phyloP scores from a whole-genome alignment of 2,797 vertebrate genomes.

The Enteromius fasciolatus region DNA sequence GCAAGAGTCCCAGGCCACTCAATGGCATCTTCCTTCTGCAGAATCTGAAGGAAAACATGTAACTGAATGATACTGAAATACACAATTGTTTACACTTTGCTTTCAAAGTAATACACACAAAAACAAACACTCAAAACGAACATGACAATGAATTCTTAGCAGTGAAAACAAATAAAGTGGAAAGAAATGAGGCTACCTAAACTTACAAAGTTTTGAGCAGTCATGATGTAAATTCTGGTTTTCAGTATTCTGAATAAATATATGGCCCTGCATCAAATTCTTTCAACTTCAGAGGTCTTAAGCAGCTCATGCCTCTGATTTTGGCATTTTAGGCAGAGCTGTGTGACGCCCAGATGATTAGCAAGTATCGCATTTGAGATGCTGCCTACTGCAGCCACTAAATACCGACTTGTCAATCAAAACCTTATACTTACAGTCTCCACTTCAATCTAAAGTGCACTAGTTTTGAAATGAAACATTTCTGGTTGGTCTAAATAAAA shows the following conservation, averaged over 20 bases:
- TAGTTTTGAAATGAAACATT: neutral
- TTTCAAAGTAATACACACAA: constrained; percentile 31
- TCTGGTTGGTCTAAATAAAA: neutral
- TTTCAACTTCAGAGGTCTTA: neutral
- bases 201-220: constrained; percentile 53
- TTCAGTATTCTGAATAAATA: neutral
- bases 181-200: constrained; percentile 27
- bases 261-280: neutral
- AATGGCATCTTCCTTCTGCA: constrained; percentile 89
- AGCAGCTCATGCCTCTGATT: constrained; percentile 71
- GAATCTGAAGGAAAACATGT: constrained; percentile 75
- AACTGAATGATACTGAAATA: constrained; percentile 24
- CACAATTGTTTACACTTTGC: neutral
- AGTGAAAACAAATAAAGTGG: constrained; percentile 29
- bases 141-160: constrained; percentile 46
- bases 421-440: neutral
- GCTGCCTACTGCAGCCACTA: constrained; percentile 76
- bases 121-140: constrained; percentile 23
- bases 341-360: constrained; percentile 82
- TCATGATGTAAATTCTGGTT: neutral
- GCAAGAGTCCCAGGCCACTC: constrained; percentile 90
- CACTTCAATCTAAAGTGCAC: neutral
- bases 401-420: constrained; percentile 34
- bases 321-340: constrained; percentile 88
- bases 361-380: constrained; percentile 87